Evolutionary conservation across 2,888 invertebrate genomes (phyloP).

Genomic region (Chrysolina americana): DNA sequence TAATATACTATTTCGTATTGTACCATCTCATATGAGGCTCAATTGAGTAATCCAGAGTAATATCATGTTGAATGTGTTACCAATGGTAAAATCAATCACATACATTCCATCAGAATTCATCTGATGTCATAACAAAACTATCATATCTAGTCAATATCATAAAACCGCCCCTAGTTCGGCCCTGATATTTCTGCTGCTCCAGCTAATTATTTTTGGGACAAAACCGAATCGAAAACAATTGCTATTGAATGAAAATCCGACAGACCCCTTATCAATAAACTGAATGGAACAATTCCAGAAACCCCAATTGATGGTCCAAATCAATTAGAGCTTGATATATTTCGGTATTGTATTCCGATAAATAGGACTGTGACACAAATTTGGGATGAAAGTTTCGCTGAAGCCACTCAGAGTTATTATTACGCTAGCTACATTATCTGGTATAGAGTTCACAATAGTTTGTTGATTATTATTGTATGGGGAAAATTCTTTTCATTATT

Average conservation of each 20-base stretch:
- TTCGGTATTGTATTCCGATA: slow-evolving; percentile 35
- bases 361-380: slow-evolving; percentile 39
- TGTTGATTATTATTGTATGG: slow-evolving; percentile 8
- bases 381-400: slow-evolving; percentile 31
- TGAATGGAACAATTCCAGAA: slow-evolving; percentile 32
- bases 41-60: too few relatives aligned
- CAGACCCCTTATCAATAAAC: slow-evolving; percentile 28
- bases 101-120: neutral
- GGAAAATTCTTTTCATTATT: neutral
- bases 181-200: neutral
- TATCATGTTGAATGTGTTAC: too few relatives aligned
- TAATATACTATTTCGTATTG: too few relatives aligned
- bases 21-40: too few relatives aligned
- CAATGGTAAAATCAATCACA: neutral
- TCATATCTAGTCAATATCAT: neutral
- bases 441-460: too few relatives aligned
- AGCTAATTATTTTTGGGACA: slow-evolving; percentile 16
- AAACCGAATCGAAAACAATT: slow-evolving; percentile 24
- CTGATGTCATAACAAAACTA: neutral
- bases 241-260: slow-evolving; percentile 18
- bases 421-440: neutral
- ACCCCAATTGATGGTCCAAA: slow-evolving; percentile 34
- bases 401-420: neutral
- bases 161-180: neutral
- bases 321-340: slow-evolving; percentile 43